phyloP scores from a whole-genome alignment of 2,113 vertebrate species.

The Clupea harengus region DNA sequence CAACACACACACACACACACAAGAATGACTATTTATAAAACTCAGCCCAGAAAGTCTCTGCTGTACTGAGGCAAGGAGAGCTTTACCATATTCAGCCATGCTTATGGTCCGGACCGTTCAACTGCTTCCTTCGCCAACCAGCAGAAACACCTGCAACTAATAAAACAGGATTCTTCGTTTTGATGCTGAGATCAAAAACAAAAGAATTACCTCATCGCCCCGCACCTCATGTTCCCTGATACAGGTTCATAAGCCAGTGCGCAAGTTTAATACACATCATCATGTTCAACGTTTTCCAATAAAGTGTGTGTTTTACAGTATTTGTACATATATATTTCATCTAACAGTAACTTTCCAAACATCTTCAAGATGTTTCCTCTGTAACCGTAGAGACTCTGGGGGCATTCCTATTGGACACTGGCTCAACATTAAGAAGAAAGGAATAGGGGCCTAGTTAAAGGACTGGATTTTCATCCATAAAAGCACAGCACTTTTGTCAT shows the following conservation, averaged over 20 bases:
- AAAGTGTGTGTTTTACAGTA: background rate
- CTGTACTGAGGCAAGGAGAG: background rate
- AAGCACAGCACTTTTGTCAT: background rate
- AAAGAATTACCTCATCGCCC: conserved; percentile 34
- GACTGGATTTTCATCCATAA: background rate
- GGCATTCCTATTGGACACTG: background rate
- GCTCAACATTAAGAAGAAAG: no score
- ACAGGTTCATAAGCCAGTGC: background rate
- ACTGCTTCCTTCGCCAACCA: background rate
- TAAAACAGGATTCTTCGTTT: conserved; percentile 43
- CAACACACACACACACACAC: background rate
- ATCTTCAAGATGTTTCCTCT: background rate
- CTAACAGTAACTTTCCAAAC: background rate
- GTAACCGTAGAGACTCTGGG: background rate
- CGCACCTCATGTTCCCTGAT: background rate
- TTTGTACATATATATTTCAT: background rate
- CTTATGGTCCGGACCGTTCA: background rate
- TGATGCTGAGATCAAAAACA: conserved; percentile 32
- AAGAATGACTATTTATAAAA: conserved; percentile 21
- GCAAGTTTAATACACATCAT: background rate
- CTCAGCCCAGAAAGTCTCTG: conserved; percentile 5
- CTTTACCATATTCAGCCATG: conserved; percentile 27
- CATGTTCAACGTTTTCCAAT: background rate
- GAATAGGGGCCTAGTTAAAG: background rate
- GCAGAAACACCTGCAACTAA: conserved; percentile 53